A percentile compares a stretch with the other conserved stretches of the same genome.
phyloP scores from a whole-genome alignment of 2,888 invertebrate species.

The Pseudococcus jackbeardsleyi region DNA sequence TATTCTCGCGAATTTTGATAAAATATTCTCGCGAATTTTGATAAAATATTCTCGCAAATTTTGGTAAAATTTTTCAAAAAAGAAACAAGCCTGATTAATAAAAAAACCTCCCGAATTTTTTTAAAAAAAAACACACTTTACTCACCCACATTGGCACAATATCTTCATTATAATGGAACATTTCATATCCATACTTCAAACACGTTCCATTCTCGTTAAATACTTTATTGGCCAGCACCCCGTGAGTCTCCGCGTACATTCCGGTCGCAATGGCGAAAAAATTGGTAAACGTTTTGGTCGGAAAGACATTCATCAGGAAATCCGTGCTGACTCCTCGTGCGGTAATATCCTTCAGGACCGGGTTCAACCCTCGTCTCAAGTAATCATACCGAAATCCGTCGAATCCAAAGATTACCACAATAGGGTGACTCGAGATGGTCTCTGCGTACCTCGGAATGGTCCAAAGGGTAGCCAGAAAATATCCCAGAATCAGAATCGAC shows the following conservation, averaged over 20 bases:
- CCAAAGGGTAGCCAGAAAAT: neutral
- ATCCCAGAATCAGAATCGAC: neutral
- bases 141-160: constrained; percentile 76
- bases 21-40: no score
- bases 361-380: constrained; percentile 70
- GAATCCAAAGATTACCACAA: constrained; percentile 77
- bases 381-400: constrained; percentile 76
- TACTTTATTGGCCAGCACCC: constrained; percentile 77
- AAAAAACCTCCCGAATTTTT: neutral
- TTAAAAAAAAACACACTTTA: constrained; percentile 46
- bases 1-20: no score
- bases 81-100: neutral
- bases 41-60: no score
- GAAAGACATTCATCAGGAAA: constrained; percentile 76
- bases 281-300: constrained; percentile 82
- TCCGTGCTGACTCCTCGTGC: constrained; percentile 74
- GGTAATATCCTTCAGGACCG: constrained; percentile 74
- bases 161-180: constrained; percentile 74
- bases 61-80: no score
- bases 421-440: constrained; percentile 71
- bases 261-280: constrained; percentile 82
- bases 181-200: constrained; percentile 69
- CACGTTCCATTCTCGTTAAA: constrained; percentile 72
- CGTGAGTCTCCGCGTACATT: constrained; percentile 78
- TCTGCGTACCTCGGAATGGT: neutral